Percentiles rank a stretch among this genome's conserved stretches.
Evolutionary conservation across 2,888 invertebrate species (phyloP).

Genomic region (Xestia ashworthii): DNA sequence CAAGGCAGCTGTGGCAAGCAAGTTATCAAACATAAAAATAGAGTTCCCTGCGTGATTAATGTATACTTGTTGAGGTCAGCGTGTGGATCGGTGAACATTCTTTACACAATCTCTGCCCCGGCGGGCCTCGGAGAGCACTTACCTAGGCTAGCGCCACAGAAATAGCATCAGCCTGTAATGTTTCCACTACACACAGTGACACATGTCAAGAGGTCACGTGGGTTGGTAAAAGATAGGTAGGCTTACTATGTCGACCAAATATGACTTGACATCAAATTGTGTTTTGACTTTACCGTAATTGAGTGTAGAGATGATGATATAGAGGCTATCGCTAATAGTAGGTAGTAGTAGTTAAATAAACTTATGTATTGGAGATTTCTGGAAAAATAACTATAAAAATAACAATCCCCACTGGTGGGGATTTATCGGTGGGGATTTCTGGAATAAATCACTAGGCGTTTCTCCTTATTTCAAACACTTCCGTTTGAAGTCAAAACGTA

Average conservation of each 20-base stretch:
- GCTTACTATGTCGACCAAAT: not conserved
- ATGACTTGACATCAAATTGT: not conserved
- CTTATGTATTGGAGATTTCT: too few relatives aligned
- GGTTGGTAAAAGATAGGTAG: not conserved
- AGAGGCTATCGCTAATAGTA: too few relatives aligned
- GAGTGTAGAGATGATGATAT: not conserved
- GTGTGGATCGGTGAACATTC: slow-evolving; percentile 3
- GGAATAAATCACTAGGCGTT: too few relatives aligned
- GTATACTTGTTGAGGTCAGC: not conserved
- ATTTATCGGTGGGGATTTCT: too few relatives aligned
- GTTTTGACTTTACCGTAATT: not conserved
- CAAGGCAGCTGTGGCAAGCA: not conserved
- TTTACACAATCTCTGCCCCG: not conserved
- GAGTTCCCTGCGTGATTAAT: not conserved
- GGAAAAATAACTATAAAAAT: too few relatives aligned
- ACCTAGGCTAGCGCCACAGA: not conserved
- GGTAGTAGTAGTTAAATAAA: too few relatives aligned
- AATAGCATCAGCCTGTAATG: not conserved
- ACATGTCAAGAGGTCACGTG: too few relatives aligned
- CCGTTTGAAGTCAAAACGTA: too few relatives aligned
- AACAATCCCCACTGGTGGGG: too few relatives aligned
- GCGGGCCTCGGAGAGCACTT: not conserved
- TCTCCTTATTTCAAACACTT: too few relatives aligned
- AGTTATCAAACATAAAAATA: not conserved
- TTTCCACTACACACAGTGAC: not conserved